Evolutionary conservation across 2,797 vertebrate genomes (phyloP), one percentile per base, ranked within the genome.

Genomic region (Halcyon chelicuti): DNA sequence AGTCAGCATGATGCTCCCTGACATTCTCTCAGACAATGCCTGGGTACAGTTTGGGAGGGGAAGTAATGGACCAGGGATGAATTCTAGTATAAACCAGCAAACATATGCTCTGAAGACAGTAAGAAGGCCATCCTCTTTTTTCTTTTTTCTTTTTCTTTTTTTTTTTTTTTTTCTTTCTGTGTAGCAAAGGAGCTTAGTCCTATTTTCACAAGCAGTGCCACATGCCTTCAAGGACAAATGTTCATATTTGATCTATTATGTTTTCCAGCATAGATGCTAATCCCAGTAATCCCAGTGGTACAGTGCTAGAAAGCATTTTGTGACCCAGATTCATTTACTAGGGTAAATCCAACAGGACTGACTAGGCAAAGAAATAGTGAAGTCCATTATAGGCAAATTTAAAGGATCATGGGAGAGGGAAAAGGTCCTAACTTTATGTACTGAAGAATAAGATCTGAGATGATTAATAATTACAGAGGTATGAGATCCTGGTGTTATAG

Each of bases 1-100:
- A 72, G 7, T n/a, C 44, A 37, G 9, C 1, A 0, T 5, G 0
- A 58, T 37, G 5, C 7, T 74, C 37, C 31, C 35, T 78, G 44
- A 81, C 17, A 10, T 9, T 63, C 12, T 60, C 52, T 49, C 35
- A 47, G 33, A 31, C 2, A 60, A 66, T n/a, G 10, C 5, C 37
- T 80, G 33, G 16, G 14, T 55, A 31, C 7, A 21, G 7, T 63
- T 55, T 81, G 14, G 12, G 13, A 51, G 9, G 10, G 6, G 92
- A 81, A 60, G 14, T 3, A 55, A 37, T 21, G 47, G 21, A 58
- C 7, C 1, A 2, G 2, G 14, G 4, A 70, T 51, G 11, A 3
- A 55, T 83, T 73, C 29, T 54, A 22, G 5, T 17, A 39, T 21
- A 77, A 94, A 61, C 8, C 4, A 21, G 26, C 18, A 91, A 58